These are phyloP conservation scores for Belonocnema kinseyi DNA, from an alignment of 1,140 invertebrate genomes.

Conservation along the genomic window DNA sequence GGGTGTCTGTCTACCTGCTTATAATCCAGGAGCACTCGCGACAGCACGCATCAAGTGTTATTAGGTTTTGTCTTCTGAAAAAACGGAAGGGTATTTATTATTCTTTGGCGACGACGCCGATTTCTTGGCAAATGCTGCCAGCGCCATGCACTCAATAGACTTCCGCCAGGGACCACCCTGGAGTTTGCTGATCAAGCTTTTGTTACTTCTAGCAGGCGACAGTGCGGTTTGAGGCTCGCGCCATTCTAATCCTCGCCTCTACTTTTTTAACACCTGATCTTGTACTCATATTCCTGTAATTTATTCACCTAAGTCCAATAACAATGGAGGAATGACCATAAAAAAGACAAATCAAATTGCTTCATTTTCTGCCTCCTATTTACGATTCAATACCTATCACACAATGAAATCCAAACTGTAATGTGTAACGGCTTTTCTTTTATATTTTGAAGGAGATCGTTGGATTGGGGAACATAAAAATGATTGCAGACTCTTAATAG, in stretches of 20 bases:
- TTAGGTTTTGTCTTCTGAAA: slow-evolving; percentile 14
- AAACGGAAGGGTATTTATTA: slow-evolving; percentile 17
- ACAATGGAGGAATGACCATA: neutral
- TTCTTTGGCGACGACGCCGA: slow-evolving; percentile 12
- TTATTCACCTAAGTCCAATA: neutral
- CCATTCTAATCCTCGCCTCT: slow-evolving; percentile 23
- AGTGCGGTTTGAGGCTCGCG: slow-evolving; percentile 6
- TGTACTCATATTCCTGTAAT: neutral
- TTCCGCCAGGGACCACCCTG: slow-evolving; percentile 24
- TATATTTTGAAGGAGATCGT: too few relatives aligned
- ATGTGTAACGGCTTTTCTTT: too few relatives aligned
- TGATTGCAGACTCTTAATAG: too few relatives aligned
- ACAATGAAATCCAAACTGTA: too few relatives aligned
- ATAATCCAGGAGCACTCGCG: slow-evolving; percentile 30
- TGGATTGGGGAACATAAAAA: too few relatives aligned
- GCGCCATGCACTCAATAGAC: slow-evolving; percentile 18
- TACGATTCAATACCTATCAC: too few relatives aligned
- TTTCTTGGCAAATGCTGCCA: slow-evolving; percentile 15
- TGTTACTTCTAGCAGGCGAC: neutral
- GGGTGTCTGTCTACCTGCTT: slow-evolving; percentile 12
- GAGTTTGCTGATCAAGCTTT: slow-evolving; percentile 5
- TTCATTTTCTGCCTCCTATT: neutral
- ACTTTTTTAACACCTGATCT: slow-evolving; percentile 19
- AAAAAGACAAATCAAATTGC: slow-evolving; percentile 27
- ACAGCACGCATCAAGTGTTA: neutral